These are phyloP conservation scores for Macaca mulatta DNA, from an alignment of 2,113 vertebrate genomes.

Conservation along the genomic window DNA sequence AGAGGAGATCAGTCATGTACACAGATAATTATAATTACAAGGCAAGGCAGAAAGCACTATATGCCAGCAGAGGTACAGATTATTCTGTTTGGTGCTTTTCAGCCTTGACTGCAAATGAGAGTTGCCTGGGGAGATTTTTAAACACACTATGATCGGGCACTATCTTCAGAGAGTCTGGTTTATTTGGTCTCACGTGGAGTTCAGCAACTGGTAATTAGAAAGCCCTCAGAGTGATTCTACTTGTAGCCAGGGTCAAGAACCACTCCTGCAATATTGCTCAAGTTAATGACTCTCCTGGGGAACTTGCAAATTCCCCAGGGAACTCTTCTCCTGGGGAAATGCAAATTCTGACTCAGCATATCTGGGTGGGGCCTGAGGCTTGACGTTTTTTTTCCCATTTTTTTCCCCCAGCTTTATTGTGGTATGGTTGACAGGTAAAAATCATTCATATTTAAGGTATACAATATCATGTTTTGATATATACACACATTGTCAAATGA, in stretches of 20 bases:
- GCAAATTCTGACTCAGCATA: not conserved
- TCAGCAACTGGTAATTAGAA: not conserved
- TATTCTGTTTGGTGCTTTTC: slow-evolving; percentile 28
- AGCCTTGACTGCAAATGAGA: slow-evolving; percentile 53
- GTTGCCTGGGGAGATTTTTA: not conserved
- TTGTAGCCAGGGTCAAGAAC: not conserved
- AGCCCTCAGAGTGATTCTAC: not conserved
- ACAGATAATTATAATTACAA: slow-evolving; percentile 55
- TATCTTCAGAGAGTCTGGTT: not conserved
- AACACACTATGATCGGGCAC: not conserved
- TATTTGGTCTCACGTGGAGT: not conserved
- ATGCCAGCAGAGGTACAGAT: not conserved
- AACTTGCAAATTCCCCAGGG: no score
- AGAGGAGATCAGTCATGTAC: not conserved
- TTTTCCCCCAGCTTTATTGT: not conserved
- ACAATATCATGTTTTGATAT: not conserved
- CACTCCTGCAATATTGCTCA: not conserved
- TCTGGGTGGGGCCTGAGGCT: not conserved
- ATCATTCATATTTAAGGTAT: not conserved
- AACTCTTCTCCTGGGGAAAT: not conserved
- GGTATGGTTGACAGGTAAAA: not conserved
- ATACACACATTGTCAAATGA: not conserved
- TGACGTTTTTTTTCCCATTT: not conserved
- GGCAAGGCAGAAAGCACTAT: slow-evolving; percentile 27
- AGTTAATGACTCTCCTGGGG: not conserved